A percentile compares a stretch with the other conserved stretches of the same genome.
These are phyloP conservation scores for Anguilla pacifica DNA, from an alignment of 2,797 vertebrate genomes.

Conservation along the genomic window DNA sequence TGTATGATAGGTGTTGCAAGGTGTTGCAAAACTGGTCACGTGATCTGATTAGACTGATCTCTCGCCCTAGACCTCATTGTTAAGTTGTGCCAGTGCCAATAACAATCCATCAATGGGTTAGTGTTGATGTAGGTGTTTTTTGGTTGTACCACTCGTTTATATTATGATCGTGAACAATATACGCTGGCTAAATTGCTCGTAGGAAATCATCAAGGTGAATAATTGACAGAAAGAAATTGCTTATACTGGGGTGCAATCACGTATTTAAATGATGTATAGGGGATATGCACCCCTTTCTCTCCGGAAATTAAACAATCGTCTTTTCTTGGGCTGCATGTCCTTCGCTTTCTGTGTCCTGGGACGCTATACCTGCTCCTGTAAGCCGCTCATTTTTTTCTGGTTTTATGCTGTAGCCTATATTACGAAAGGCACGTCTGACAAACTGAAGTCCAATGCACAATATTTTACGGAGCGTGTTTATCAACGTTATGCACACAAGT, in stretches of 20 bases:
- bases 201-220: neutral
- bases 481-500: slow-evolving; percentile 9
- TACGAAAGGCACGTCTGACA: neutral
- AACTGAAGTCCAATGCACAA: slow-evolving; percentile 4
- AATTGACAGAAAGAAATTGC: neutral
- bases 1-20: neutral
- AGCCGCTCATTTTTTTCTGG: neutral
- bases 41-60: neutral
- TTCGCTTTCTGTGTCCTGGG: neutral
- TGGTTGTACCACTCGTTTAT: neutral
- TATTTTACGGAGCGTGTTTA: slow-evolving; percentile 19
- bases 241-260: neutral
- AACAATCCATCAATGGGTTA: neutral
- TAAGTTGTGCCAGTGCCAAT: neutral
- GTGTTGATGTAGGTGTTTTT: neutral
- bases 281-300: neutral
- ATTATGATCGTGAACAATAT: neutral
- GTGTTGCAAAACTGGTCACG: neutral
- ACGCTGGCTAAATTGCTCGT: neutral
- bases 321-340: neutral
- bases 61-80: neutral
- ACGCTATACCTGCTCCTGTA: neutral
- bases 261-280: neutral
- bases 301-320: neutral
- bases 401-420: neutral